Conservation (phyloP, 2,888 invertebrate species). For the Cryptops parisi region DNA sequence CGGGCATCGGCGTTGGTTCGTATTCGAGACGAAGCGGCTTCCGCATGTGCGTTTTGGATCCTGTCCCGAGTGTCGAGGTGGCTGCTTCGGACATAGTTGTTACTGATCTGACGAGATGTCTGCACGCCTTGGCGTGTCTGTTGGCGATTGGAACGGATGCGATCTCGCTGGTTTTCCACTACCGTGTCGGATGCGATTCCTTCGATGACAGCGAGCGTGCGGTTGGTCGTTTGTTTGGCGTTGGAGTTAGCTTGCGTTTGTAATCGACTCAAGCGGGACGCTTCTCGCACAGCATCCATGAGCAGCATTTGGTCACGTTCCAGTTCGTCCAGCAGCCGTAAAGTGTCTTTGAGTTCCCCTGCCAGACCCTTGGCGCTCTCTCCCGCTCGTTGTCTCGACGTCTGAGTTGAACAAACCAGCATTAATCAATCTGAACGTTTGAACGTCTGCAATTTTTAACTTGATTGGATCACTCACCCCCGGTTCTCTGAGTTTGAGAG, state of each 20-base stretch:
- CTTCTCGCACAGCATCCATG: conserved; percentile 3
- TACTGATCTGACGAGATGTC: background rate
- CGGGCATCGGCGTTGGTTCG: conserved; percentile 3
- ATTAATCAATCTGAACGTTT: too few relatives aligned
- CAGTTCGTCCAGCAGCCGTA: background rate
- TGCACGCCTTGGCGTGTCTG: background rate
- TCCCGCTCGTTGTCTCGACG: too few relatives aligned
- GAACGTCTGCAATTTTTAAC: too few relatives aligned
- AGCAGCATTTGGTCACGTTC: conserved; percentile 4
- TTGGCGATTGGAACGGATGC: background rate
- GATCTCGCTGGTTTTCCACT: conserved; percentile 3
- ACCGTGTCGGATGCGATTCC: background rate
- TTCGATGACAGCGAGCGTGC: background rate
- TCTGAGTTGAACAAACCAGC: too few relatives aligned
- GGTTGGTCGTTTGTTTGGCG: background rate
- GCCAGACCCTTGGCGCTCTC: background rate
- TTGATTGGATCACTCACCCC: too few relatives aligned
- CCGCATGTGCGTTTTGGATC: conserved; percentile 7
- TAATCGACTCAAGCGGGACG: background rate
- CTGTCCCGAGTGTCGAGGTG: background rate
- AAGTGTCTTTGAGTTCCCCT: background rate
- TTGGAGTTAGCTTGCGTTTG: conserved; percentile 1
- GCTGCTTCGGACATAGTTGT: conserved; percentile 2
- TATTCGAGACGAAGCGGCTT: background rate
- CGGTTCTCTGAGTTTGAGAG: too few relatives aligned